These are phyloP conservation scores for Loxodonta africana DNA, from an alignment of 2,113 vertebrate genomes.

Conservation along the genomic window DNA sequence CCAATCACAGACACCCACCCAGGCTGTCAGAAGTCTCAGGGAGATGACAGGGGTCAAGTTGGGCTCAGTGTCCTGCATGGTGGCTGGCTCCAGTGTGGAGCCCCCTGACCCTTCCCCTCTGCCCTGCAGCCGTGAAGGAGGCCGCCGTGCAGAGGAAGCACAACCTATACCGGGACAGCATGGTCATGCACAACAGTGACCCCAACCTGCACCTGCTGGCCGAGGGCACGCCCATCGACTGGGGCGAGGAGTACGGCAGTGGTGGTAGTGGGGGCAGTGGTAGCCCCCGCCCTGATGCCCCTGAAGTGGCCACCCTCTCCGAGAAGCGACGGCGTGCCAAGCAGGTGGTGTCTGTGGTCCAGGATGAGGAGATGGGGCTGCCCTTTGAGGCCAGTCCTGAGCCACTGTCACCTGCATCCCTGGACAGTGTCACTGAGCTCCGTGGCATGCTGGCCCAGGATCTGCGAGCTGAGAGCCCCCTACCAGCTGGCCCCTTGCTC, in stretches of 20 bases:
- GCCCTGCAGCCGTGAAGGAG: conserved; percentile 95
- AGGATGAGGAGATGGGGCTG: conserved; percentile 89
- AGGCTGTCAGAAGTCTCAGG: background rate
- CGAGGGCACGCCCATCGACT: conserved; percentile 91
- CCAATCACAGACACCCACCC: fast-evolving
- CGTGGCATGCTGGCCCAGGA: conserved; percentile 88
- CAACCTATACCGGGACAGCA: conserved; percentile 97
- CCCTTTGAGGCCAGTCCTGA: conserved; percentile 90
- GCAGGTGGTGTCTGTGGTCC: conserved; percentile 97
- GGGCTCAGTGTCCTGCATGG: fast-evolving
- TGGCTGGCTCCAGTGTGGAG: fast-evolving
- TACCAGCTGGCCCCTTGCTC: background rate
- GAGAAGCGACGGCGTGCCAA: conserved; percentile 89
- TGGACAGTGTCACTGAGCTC: conserved; percentile 88
- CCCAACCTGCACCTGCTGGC: conserved; percentile 95
- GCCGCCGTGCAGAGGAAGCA: conserved; percentile 96
- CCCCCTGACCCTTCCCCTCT: fast-evolving
- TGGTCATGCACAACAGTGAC: conserved; percentile 96
- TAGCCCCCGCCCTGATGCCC: conserved; percentile 21
- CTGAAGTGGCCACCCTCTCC: conserved; percentile 52
- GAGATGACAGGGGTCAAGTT: fast-evolving
- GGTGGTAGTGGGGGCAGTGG: background rate
- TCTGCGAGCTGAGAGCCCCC: conserved; percentile 78
- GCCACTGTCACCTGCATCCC: conserved; percentile 80
- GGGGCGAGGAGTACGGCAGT: conserved; percentile 89